These are phyloP conservation scores for Poecilia velifera DNA, from an alignment of 2,797 vertebrate genomes.

Conservation along the genomic window DNA sequence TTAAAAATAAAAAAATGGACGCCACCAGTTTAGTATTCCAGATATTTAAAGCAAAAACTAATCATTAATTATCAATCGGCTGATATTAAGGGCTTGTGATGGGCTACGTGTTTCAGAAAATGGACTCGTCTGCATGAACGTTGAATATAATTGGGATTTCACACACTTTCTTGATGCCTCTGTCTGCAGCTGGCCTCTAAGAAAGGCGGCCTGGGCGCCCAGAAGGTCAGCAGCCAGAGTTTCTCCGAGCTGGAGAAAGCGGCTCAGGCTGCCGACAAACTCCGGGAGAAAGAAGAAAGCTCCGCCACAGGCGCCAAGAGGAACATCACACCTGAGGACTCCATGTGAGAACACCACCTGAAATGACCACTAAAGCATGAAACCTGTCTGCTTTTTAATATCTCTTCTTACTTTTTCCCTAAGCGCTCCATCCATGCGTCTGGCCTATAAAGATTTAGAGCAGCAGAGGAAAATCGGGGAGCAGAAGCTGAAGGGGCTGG, in stretches of 20 bases:
- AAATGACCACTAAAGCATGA: not conserved
- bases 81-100: too few relatives aligned
- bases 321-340: conserved; percentile 74
- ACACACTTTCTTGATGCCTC: conserved; percentile 12
- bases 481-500: conserved; percentile 78
- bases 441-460: conserved; percentile 91
- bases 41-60: too few relatives aligned
- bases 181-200: conserved; percentile 86
- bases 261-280: conserved; percentile 90
- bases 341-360: conserved; percentile 79
- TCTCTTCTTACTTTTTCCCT: not conserved
- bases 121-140: not conserved
- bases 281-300: conserved; percentile 78
- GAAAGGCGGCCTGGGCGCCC: conserved; percentile 92
- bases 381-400: not conserved
- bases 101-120: not conserved
- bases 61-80: too few relatives aligned
- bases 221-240: conserved; percentile 89
- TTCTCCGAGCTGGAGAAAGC: conserved; percentile 92
- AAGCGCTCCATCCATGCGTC: conserved; percentile 83
- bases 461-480: conserved; percentile 87
- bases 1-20: too few relatives aligned
- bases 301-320: conserved; percentile 45
- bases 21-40: too few relatives aligned
- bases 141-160: not conserved